Conservation (phyloP, 2,888 invertebrate species). For the Trilocha varians region DNA sequence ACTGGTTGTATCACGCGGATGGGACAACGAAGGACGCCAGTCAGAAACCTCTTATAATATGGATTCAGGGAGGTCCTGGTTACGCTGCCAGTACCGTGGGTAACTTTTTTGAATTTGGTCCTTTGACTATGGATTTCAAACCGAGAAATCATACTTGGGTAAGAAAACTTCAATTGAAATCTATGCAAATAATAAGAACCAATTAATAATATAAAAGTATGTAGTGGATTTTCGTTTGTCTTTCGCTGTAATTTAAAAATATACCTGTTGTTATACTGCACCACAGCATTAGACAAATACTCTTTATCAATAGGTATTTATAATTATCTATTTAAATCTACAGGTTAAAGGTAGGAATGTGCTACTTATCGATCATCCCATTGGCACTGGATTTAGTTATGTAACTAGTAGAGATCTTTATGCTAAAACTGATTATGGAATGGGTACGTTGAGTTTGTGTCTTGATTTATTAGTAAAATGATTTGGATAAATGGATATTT, state of each 20-base stretch:
- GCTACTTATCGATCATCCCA: conserved; percentile 91
- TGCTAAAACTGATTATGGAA: conserved; percentile 44
- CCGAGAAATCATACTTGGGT: conserved; percentile 86
- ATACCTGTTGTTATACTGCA: no score
- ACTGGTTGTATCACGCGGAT: conserved; percentile 89
- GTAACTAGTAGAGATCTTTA: conserved; percentile 62
- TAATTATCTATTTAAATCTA: no score
- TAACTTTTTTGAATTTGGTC: conserved; percentile 89
- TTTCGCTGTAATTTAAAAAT: no score
- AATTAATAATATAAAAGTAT: no score
- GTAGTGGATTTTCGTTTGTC: no score
- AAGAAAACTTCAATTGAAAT: no score
- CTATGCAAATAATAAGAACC: no score
- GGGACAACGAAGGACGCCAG: conserved; percentile 70
- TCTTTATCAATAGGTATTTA: no score
- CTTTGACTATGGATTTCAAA: conserved; percentile 76
- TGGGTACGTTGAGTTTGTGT: conserved; percentile 33
- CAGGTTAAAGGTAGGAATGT: conserved; percentile 84
- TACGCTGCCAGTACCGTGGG: conserved; percentile 88
- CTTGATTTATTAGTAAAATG: no score
- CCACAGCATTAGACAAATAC: no score
- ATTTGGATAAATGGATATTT: no score
- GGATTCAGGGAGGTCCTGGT: conserved; percentile 93
- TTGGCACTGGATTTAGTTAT: conserved; percentile 90
- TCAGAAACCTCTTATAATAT: conserved; percentile 82